Percentiles rank a stretch among this genome's conserved stretches.
Evolutionary conservation across 2,888 invertebrate genomes (phyloP).

Genomic region (Caenorhabditis sp.): DNA sequence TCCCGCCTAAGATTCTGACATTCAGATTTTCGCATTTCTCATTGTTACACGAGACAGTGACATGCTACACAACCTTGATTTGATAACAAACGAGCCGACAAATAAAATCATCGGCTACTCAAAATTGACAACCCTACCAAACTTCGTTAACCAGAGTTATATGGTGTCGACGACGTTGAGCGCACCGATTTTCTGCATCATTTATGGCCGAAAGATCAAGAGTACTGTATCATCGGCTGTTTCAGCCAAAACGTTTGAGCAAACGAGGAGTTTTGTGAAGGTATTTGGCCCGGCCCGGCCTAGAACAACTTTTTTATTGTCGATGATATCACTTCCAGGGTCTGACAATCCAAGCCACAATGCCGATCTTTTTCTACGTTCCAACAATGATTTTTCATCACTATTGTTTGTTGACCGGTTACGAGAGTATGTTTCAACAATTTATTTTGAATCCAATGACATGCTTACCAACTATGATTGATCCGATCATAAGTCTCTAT

Average conservation of each 20-base stretch:
- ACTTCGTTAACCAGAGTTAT: too few relatives aligned
- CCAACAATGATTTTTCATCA: constrained; percentile 10
- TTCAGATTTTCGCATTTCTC: too few relatives aligned
- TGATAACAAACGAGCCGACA: too few relatives aligned
- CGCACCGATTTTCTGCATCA: too few relatives aligned
- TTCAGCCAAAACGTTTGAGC: background rate
- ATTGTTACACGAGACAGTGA: too few relatives aligned
- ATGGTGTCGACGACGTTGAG: too few relatives aligned
- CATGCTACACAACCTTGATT: too few relatives aligned
- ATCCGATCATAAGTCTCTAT: constrained; percentile 14
- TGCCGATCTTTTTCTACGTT: constrained; percentile 19
- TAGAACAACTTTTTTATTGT: background rate
- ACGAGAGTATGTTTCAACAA: constrained; percentile 25
- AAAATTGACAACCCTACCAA: too few relatives aligned
- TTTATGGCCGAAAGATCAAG: too few relatives aligned
- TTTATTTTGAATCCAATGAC: constrained; percentile 10
- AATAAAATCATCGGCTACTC: too few relatives aligned
- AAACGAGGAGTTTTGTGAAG: constrained; percentile 7
- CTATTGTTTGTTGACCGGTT: constrained; percentile 13
- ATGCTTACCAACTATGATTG: constrained; percentile 9
- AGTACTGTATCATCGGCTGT: too few relatives aligned
- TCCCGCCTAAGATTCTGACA: too few relatives aligned
- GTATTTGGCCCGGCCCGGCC: constrained; percentile 9
- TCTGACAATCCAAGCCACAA: constrained; percentile 22
- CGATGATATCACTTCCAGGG: constrained; percentile 10